Base-by-base conservation (phyloP, 2,888 invertebrate species). In the Pyrochroa serraticornis region DNA sequence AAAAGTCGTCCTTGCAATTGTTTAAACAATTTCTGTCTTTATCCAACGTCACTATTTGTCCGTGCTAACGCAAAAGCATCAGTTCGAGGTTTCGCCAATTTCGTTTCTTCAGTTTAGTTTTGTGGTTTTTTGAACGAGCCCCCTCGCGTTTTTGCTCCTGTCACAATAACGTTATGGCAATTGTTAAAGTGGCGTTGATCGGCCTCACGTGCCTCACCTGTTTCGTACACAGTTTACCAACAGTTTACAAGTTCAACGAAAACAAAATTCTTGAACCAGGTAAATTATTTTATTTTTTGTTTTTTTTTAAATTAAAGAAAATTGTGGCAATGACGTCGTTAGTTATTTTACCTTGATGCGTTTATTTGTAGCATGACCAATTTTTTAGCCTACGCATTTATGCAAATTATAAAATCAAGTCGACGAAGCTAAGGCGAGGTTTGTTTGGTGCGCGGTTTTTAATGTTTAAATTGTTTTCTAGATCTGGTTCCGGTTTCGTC, bases 401-500 rank as follows among this genome's bases (percentile, higher is more conserved):
- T 45, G 41, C 47, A 14, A 10, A 53, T 49, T 55, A 53, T 69
- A 37, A 37, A 6, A 5, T 5, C 3, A 5, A 22, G 5, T 22
- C 22, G 22, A 22, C 22, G 22, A 22, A 5, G 22, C 22, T 5
- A 22, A 22, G 22, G 22, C 22, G 22, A 22, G 3, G 22, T 2
- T 22, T 22, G 22, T 22, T 22, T 22, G 2, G 22, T 22, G 22
- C 3, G 22, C 22, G 22, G 22, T 22, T 5, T 22, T 22, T 22
- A 22, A 22, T 22, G 22, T 22, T 22, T 22, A 22, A 22, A 22
- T 22, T 22, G 22, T 5, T 22, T 22, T 5, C 8, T 71, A 87
- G 87, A 87, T 75, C 79, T 87, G 70, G 81, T 87, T 46, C 82
- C 87, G 6, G 83, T 87, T n/a, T 87, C 87, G 0, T 87, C 87